A percentile compares a stretch with the other conserved stretches of the same genome.
phyloP scores from a whole-genome alignment of 2,797 vertebrate genomes.

The Ceryle rudis region DNA sequence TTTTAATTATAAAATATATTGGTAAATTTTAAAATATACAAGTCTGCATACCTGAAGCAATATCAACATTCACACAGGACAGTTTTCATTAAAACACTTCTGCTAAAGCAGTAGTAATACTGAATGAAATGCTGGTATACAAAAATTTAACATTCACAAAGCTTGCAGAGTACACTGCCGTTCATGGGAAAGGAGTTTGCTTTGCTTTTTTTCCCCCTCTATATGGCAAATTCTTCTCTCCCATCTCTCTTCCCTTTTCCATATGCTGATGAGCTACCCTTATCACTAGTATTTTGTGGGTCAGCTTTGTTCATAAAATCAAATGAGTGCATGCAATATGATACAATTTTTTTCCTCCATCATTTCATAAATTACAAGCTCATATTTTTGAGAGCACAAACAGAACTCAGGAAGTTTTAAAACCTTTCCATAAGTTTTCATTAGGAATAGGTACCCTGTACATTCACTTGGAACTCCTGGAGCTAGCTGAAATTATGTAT shows the following conservation, averaged over 20 bases:
- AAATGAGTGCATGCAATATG: background rate
- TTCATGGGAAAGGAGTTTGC: background rate
- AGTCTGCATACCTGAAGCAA: background rate
- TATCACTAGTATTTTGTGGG: background rate
- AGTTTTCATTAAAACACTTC: background rate
- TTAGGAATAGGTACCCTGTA: background rate
- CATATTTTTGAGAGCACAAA: background rate
- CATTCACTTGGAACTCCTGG: background rate
- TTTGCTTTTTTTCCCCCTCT: background rate
- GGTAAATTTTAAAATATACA: background rate
- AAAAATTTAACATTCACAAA: background rate
- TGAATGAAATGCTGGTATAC: background rate
- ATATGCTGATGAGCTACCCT: background rate
- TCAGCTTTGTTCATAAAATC: background rate
- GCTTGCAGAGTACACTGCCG: background rate
- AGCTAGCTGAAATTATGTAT: background rate
- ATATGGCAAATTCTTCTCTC: background rate
- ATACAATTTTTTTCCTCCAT: background rate
- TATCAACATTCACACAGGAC: background rate
- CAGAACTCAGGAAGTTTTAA: background rate
- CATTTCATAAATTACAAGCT: background rate
- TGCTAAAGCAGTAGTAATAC: background rate
- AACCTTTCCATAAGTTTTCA: background rate
- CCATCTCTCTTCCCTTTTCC: background rate
- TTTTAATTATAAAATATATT: background rate